These are phyloP conservation scores for Neopelma chrysocephalum DNA, from an alignment of 2,797 vertebrate genomes.

Conservation along the genomic window DNA sequence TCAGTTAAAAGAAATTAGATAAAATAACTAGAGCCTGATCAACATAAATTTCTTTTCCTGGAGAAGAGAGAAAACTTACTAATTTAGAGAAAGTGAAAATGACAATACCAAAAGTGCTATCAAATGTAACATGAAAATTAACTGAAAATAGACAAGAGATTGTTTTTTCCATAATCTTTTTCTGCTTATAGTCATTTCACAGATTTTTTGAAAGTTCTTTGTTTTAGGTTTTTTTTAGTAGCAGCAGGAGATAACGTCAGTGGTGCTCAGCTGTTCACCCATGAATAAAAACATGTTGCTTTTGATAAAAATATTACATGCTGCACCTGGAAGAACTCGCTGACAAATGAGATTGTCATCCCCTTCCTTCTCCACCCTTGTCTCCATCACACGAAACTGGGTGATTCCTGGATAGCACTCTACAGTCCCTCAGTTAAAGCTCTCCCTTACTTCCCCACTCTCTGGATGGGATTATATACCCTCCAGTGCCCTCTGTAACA, in stretches of 20 bases:
- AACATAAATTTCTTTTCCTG: not conserved
- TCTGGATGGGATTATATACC: not conserved
- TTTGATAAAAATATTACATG: not conserved
- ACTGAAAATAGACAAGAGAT: not conserved
- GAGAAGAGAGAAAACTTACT: not conserved
- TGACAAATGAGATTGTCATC: not conserved
- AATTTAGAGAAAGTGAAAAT: not conserved
- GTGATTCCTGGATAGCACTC: not conserved
- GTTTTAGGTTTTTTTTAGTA: not conserved
- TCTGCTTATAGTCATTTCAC: not conserved
- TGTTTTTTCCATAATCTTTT: not conserved
- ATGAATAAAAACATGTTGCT: not conserved
- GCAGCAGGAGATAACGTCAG: not conserved
- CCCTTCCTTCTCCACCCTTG: not conserved
- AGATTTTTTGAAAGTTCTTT: not conserved
- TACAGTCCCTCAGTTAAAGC: not conserved
- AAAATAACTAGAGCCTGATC: not conserved
- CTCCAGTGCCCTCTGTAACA: not conserved
- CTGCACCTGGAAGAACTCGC: not conserved
- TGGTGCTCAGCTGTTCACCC: not conserved
- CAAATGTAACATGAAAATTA: not conserved
- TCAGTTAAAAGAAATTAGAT: not conserved
- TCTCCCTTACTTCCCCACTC: not conserved
- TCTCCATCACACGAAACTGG: not conserved
- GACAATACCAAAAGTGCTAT: not conserved